Conservation (phyloP, 2,797 vertebrate species). For the Girardinus metallicus region DNA sequence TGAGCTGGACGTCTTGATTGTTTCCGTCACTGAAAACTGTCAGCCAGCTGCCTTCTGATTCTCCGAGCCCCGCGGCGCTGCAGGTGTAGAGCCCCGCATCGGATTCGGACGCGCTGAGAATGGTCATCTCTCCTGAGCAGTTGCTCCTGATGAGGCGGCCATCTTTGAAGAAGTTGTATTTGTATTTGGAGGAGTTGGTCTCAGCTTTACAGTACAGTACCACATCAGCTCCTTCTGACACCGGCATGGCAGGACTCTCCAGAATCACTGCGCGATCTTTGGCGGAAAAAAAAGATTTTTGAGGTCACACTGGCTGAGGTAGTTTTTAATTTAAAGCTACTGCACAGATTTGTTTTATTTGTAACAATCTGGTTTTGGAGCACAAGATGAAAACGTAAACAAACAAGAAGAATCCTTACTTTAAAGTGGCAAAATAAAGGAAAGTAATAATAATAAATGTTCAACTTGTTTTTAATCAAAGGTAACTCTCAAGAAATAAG, state of each 20-base stretch:
- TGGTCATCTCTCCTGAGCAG: conserved; percentile 30
- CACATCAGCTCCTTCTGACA: conserved; percentile 26
- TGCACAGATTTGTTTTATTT: not conserved
- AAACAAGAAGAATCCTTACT: no score
- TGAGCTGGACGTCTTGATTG: not conserved
- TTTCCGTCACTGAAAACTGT: conserved; percentile 41
- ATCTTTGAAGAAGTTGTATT: conserved; percentile 54
- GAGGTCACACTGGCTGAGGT: not conserved
- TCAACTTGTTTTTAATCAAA: no score
- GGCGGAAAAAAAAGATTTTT: not conserved
- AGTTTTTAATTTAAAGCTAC: not conserved
- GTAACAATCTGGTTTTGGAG: not conserved
- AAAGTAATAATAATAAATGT: no score
- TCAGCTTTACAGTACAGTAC: conserved; percentile 43
- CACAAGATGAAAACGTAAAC: no score
- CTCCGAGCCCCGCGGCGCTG: conserved; percentile 10
- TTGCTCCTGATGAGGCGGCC: conserved; percentile 10
- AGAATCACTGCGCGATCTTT: conserved; percentile 45
- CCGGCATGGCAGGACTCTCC: conserved; percentile 48
- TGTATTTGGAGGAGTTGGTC: not conserved
- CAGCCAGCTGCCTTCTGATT: conserved; percentile 50
- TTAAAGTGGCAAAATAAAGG: no score
- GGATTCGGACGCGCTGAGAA: conserved; percentile 3
- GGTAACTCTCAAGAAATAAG: no score
- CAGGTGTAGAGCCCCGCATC: conserved; percentile 64